These are phyloP conservation scores for Furcifer pardalis DNA, from an alignment of 2,797 vertebrate species.

Conservation along the genomic window DNA sequence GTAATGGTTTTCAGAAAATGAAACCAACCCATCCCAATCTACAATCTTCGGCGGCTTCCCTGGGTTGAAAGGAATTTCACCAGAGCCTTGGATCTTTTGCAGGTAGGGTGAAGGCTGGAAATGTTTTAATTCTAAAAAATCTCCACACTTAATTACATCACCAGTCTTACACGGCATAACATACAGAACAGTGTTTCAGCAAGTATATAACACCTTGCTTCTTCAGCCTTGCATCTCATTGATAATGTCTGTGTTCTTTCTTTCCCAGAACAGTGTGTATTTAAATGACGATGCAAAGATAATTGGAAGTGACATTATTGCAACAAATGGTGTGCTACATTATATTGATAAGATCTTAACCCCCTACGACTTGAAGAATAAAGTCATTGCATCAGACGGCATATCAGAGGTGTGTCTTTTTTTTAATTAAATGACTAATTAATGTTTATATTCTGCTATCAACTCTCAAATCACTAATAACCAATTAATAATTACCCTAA, in stretches of 20 bases:
- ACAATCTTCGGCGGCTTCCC: too few relatives aligned
- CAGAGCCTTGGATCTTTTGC: too few relatives aligned
- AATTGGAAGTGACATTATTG: slow-evolving; percentile 79
- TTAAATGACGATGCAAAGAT: slow-evolving; percentile 85
- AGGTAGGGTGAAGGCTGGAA: too few relatives aligned
- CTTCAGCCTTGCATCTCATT: not conserved
- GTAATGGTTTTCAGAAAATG: too few relatives aligned
- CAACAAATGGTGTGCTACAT: slow-evolving; percentile 87
- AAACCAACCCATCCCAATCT: too few relatives aligned
- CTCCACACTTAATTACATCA: too few relatives aligned
- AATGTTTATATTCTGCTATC: not conserved
- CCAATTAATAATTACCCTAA: not conserved
- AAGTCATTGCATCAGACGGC: slow-evolving; percentile 31
- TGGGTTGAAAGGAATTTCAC: too few relatives aligned
- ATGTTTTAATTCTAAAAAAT: too few relatives aligned
- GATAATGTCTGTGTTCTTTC: not conserved
- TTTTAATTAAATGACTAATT: not conserved
- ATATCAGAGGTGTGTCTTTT: slow-evolving; percentile 49
- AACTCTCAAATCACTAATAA: not conserved
- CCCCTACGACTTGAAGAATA: slow-evolving; percentile 53
- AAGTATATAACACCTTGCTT: not conserved
- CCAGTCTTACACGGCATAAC: too few relatives aligned
- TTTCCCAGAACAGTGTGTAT: slow-evolving; percentile 84
- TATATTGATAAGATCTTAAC: slow-evolving; percentile 83
- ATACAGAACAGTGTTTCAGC: not conserved